Percentiles rank a stretch among this genome's conserved stretches.
Evolutionary conservation across 2,113 vertebrate genomes (phyloP).

Genomic region (Myotis yumanensis): DNA sequence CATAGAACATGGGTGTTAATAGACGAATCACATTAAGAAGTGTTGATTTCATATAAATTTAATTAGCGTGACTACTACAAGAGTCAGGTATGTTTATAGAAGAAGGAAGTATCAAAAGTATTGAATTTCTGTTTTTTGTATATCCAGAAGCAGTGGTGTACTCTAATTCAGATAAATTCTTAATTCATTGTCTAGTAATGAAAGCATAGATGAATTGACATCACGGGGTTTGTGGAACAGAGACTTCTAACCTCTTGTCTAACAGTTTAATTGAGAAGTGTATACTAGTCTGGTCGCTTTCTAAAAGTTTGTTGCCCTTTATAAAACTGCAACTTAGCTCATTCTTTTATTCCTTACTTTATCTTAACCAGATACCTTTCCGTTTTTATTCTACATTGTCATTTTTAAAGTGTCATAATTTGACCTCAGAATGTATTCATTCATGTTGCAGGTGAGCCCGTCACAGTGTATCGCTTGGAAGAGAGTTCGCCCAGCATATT

Average conservation of each 20-base stretch:
- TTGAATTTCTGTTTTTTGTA: background rate
- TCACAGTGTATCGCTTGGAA: conserved; percentile 97
- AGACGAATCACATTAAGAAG: background rate
- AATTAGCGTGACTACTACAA: background rate
- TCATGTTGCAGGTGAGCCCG: conserved; percentile 89
- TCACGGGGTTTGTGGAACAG: background rate
- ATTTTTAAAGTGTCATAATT: conserved; percentile 23
- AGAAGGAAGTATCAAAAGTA: background rate
- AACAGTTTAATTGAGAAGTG: background rate
- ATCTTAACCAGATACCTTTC: background rate
- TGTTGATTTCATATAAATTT: background rate
- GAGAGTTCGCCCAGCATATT: conserved; percentile 97
- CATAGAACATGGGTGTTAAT: background rate
- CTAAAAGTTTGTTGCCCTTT: conserved; percentile 12
- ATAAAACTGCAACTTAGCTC: conserved; percentile 21
- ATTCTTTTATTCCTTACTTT: conserved; percentile 6
- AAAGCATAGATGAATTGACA: background rate
- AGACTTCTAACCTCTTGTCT: background rate
- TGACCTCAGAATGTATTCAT: conserved; percentile 36
- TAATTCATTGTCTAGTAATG: background rate
- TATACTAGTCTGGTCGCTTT: background rate
- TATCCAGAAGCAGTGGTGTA: background rate
- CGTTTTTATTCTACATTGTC: conserved; percentile 7
- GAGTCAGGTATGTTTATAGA: background rate
- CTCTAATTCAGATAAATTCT: conserved; percentile 28